Percentiles rank a stretch among this genome's conserved stretches.
These are phyloP conservation scores for Porites divaricata DNA, from an alignment of 92 coral and sea anemone species.

Conservation along the genomic window DNA sequence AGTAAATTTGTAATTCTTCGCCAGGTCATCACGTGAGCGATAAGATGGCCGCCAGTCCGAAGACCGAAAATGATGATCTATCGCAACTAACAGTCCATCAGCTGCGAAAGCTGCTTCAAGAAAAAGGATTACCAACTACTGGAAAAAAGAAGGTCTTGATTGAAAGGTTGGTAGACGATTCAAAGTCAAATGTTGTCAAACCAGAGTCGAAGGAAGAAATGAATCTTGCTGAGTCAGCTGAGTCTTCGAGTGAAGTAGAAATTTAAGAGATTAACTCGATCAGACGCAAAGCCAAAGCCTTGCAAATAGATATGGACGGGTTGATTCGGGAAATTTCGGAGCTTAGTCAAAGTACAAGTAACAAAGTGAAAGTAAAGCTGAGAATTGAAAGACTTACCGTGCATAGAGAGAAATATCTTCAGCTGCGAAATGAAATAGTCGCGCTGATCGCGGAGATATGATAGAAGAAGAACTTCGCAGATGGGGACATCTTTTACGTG, in stretches of 20 bases:
- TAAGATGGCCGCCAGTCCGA: neutral
- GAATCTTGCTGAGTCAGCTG: no score
- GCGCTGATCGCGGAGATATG: constrained; percentile 16
- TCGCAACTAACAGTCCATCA: neutral
- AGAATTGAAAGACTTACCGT: constrained; percentile 27
- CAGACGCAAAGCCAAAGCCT: no score
- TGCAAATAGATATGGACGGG: neutral
- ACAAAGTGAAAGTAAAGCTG: constrained; percentile 23
- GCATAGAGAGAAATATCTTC: constrained; percentile 2
- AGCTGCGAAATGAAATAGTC: constrained; percentile 16
- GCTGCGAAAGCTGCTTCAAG: neutral
- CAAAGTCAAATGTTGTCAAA: no score
- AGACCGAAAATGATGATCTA: neutral
- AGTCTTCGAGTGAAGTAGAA: no score
- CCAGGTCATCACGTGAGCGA: neutral
- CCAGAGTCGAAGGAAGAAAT: no score
- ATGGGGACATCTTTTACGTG: constrained; percentile 11
- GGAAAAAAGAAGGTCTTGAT: neutral
- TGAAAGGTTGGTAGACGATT: neutral
- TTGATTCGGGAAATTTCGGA: neutral
- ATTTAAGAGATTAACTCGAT: no score
- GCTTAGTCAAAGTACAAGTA: constrained; percentile 5
- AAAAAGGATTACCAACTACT: neutral
- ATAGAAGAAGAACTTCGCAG: constrained; percentile 18
- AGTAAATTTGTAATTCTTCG: neutral